Evolutionary conservation across 2,797 vertebrate species (phyloP).

Genomic region (Rhynchonycteris naso): DNA sequence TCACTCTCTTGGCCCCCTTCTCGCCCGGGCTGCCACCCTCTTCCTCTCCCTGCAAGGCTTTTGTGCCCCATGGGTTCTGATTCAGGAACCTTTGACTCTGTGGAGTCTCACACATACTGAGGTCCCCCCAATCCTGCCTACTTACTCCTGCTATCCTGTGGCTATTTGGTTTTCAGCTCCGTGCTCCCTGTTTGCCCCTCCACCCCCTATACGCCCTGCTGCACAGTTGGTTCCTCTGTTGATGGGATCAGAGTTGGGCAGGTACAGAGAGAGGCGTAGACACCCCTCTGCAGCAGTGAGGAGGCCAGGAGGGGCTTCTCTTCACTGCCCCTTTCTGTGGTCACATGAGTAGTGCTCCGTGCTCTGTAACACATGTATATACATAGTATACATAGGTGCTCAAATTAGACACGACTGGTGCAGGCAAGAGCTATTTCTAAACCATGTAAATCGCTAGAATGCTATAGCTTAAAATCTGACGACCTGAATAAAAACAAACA

Average conservation of each 20-base stretch:
- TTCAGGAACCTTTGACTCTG: not conserved
- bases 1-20: not conserved
- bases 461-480: not conserved
- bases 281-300: not conserved
- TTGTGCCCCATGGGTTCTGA: not conserved
- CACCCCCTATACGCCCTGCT: not conserved
- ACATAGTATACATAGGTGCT: not conserved
- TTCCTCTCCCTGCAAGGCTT: not conserved
- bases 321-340: not conserved
- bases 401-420: not conserved
- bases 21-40: not conserved
- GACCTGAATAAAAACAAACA: too few species aligned
- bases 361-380: not conserved
- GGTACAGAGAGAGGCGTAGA: not conserved
- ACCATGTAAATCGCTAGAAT: not conserved
- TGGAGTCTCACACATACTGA: not conserved
- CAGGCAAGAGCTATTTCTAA: not conserved
- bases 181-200: not conserved
- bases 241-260: slow-evolving; percentile 10
- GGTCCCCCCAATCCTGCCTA: not conserved
- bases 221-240: not conserved
- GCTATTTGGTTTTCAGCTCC: not conserved
- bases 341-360: not conserved
- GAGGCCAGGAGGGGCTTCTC: not conserved
- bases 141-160: not conserved